Conservation (phyloP, 2,797 vertebrate genomes). For the Hoplostethus atlanticus region DNA sequence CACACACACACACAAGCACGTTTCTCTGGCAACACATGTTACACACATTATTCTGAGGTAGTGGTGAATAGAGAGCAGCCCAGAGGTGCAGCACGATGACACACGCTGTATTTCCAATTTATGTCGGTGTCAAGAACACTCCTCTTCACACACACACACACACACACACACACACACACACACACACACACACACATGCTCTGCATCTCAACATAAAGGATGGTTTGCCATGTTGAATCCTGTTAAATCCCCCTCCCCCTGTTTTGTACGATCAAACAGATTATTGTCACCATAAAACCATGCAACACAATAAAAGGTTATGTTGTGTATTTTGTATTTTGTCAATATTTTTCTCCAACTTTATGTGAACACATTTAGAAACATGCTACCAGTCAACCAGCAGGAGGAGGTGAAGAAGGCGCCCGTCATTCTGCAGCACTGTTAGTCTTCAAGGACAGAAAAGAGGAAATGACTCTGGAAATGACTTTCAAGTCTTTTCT, state of each 20-base stretch:
- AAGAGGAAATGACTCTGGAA: conserved; percentile 64
- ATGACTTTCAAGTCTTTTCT: conserved; percentile 56
- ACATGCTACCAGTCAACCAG: conserved; percentile 4
- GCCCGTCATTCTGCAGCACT: conserved; percentile 29
- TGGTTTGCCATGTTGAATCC: neutral
- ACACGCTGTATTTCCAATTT: conserved; percentile 60
- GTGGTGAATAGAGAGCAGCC: conserved; percentile 36
- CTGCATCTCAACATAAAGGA: conserved; percentile 22
- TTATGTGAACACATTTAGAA: neutral
- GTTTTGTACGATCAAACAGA: conserved; percentile 39
- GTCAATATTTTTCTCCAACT: too few species aligned
- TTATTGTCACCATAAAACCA: conserved; percentile 34
- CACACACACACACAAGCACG: conserved; percentile 1
- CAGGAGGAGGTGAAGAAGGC: too few species aligned
- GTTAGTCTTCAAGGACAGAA: conserved; percentile 61
- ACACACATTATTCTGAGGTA: conserved; percentile 21
- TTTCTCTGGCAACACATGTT: neutral
- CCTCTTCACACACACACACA: conserved; percentile 21
- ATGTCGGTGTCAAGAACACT: conserved; percentile 49
- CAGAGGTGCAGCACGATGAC: conserved; percentile 53
- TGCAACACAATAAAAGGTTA: conserved; percentile 34
- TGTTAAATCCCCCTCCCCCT: too few species aligned
- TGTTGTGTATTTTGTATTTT: conserved; percentile 22
- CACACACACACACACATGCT: conserved; percentile 15
- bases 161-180: conserved; percentile 7